phyloP scores from a whole-genome alignment of 2,113 vertebrate genomes.

The Uria lomvia region DNA sequence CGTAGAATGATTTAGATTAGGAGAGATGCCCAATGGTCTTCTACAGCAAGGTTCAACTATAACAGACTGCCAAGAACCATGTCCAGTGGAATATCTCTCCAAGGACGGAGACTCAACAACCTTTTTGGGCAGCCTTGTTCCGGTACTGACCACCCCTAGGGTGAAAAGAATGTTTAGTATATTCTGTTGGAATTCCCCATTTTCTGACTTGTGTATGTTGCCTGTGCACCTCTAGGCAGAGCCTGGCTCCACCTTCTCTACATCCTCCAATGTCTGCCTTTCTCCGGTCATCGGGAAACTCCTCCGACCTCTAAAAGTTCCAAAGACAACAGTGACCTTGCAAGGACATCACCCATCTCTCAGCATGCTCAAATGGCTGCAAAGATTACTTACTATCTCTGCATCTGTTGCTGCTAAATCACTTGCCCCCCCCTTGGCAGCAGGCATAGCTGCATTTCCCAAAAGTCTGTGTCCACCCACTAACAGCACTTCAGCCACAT shows the following conservation, averaged over 20 bases:
- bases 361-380: background rate
- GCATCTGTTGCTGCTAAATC: background rate
- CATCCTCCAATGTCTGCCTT: background rate
- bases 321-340: background rate
- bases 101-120: background rate
- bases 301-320: background rate
- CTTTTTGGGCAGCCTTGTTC: background rate
- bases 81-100: background rate
- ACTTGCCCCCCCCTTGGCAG: background rate
- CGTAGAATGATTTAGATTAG: background rate
- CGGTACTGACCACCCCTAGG: accelerated
- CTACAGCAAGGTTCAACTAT: background rate
- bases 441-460: background rate
- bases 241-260: background rate
- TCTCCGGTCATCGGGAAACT: background rate
- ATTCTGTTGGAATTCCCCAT: background rate
- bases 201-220: background rate
- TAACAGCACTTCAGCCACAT: background rate
- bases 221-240: background rate
- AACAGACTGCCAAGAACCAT: background rate
- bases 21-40: background rate
- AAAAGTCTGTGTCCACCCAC: background rate
- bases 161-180: background rate
- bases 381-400: background rate
- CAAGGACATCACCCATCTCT: background rate